Conservation (phyloP, 2,113 vertebrate species). For the Athene cunicularia region DNA sequence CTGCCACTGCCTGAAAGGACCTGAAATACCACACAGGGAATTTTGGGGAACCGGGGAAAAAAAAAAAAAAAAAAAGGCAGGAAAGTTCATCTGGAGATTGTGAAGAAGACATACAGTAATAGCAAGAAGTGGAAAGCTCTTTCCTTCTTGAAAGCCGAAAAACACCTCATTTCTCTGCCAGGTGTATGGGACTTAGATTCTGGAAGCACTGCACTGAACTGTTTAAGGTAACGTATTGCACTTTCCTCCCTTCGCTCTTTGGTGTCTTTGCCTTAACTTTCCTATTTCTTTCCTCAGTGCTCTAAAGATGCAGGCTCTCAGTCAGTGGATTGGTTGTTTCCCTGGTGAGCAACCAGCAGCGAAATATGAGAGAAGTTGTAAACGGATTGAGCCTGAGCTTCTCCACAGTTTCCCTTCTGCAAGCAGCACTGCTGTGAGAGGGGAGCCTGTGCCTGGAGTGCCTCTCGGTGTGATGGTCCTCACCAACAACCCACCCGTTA, state of each 20-base stretch:
- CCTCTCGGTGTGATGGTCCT: rapidly evolving
- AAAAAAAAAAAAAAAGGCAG: conserved; percentile 12
- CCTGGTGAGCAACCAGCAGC: not conserved
- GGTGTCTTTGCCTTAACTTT: not conserved
- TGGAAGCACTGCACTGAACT: conserved; percentile 71
- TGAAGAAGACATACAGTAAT: conserved; percentile 43
- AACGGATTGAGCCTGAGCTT: not conserved
- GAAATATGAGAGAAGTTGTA: conserved; percentile 21
- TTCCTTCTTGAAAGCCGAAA: conserved; percentile 40
- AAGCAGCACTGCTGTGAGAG: not conserved
- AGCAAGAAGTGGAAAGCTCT: conserved; percentile 55
- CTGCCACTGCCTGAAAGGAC: conserved; percentile 75
- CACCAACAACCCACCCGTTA: not conserved
- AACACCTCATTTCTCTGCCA: conserved; percentile 64
- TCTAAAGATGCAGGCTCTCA: not conserved
- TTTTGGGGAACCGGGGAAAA: conserved; percentile 14
- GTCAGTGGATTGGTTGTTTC: not conserved
- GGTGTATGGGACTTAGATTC: conserved; percentile 78
- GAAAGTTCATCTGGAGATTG: conserved; percentile 70
- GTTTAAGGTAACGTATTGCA: conserved; percentile 71
- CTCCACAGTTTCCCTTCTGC: not conserved
- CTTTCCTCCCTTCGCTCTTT: not conserved
- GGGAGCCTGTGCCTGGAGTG: not conserved
- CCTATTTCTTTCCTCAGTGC: not conserved
- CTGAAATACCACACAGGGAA: conserved; percentile 72